A percentile compares a stretch with the other conserved stretches of the same genome.
Conservation (phyloP, 2,797 vertebrate species). For the Phaenicophaeus curvirostris region DNA sequence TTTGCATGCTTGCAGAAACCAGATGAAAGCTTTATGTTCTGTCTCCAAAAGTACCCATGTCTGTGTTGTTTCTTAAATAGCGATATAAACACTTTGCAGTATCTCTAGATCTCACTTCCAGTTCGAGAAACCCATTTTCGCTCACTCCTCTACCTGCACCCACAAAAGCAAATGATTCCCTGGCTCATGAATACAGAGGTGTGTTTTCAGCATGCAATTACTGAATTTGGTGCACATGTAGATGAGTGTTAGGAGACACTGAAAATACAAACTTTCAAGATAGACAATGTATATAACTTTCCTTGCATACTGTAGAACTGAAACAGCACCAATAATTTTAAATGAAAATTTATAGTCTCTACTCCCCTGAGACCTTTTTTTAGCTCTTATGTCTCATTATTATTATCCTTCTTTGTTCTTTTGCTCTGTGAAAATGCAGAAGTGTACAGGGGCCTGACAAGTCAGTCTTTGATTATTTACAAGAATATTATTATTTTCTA, state of each 20-base stretch:
- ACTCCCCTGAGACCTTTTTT: background rate
- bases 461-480: background rate
- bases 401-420: background rate
- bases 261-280: background rate
- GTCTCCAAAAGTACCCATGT: background rate
- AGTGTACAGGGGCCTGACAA: background rate
- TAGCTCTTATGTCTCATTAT: background rate
- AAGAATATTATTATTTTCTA: background rate
- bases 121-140: background rate
- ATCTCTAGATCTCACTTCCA: background rate
- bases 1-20: background rate
- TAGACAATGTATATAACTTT: background rate
- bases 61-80: background rate
- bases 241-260: background rate
- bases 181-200: fast-evolving
- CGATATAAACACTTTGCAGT: background rate
- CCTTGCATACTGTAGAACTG: background rate
- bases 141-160: too few relatives aligned
- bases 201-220: background rate
- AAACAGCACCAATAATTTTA: background rate
- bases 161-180: background rate
- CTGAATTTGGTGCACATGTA: background rate
- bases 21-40: background rate
- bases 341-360: background rate
- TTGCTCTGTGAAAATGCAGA: background rate